Percentiles rank a stretch among this genome's conserved stretches.
These are phyloP conservation scores for Pharmacophagus antenor DNA, from an alignment of 2,888 invertebrate genomes.

Conservation along the genomic window DNA sequence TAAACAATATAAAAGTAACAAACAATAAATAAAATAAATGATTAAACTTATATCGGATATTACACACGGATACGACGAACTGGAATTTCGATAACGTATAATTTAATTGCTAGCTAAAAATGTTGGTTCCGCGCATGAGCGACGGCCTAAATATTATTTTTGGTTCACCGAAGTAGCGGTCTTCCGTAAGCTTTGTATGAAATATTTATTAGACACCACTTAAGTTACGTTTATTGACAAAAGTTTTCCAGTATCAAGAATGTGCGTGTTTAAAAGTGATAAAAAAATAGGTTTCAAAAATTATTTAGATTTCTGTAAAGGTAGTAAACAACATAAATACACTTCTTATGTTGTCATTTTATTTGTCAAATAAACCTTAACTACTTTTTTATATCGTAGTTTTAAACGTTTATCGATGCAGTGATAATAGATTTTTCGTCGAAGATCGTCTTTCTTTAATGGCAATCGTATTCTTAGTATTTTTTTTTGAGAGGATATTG, in stretches of 20 bases:
- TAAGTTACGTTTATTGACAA: slow-evolving; percentile 16
- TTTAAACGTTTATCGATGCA: too few species aligned
- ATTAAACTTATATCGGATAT: not conserved
- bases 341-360: too few species aligned
- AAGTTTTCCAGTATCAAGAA: slow-evolving; percentile 3
- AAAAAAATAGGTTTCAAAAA: slow-evolving; percentile 7
- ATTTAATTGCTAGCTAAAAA: slow-evolving; percentile 20
- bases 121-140: slow-evolving; percentile 4
- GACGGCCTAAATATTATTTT: slow-evolving; percentile 25
- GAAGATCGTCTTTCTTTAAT: too few species aligned
- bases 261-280: slow-evolving; percentile 4
- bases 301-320: too few species aligned
- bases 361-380: too few species aligned
- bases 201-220: slow-evolving; percentile 25
- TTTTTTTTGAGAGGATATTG: too few species aligned
- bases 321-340: too few species aligned
- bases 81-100: slow-evolving; percentile 1
- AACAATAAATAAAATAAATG: not conserved
- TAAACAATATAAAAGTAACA: not conserved
- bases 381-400: too few species aligned
- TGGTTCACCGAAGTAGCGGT: slow-evolving; percentile 10
- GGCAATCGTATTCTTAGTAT: too few species aligned
- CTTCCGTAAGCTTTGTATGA: slow-evolving; percentile 17
- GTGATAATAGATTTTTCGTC: too few species aligned
- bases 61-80: not conserved